Evolutionary conservation across 2,113 vertebrate species (phyloP).

Genomic region (Boulengerochromis microlepis): DNA sequence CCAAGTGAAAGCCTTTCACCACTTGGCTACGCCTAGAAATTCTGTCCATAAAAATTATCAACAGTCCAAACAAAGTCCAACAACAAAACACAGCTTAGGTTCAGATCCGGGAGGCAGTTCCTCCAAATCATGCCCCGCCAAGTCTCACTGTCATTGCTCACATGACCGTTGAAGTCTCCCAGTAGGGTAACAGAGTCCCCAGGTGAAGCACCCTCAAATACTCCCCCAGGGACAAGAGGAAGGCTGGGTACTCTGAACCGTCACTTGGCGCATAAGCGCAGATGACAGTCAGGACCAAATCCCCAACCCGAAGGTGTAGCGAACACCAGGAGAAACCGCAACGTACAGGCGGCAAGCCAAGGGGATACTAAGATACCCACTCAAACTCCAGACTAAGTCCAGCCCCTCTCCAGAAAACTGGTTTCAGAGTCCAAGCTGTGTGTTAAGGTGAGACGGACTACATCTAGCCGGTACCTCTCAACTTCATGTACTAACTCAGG

Average conservation of each 20-base stretch:
- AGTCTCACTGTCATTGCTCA: fast-evolving
- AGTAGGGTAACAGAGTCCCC: neutral
- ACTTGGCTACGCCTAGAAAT: neutral
- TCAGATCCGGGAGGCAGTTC: neutral
- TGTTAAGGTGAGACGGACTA: neutral
- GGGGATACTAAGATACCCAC: neutral
- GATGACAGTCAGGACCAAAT: neutral
- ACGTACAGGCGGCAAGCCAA: fast-evolving
- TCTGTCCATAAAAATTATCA: neutral
- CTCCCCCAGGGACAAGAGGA: fast-evolving
- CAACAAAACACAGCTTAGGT: neutral
- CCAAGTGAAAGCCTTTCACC: neutral
- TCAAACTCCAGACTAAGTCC: neutral
- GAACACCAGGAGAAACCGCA: neutral
- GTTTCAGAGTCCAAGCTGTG: neutral
- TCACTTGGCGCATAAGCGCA: fast-evolving
- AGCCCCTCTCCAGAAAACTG: neutral
- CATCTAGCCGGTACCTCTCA: neutral
- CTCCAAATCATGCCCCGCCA: neutral
- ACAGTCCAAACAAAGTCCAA: neutral
- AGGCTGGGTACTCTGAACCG: neutral
- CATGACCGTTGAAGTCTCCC: neutral
- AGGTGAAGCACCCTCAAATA: fast-evolving
- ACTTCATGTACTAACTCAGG: neutral
- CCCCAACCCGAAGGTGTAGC: neutral